These are phyloP conservation scores for Palythoa grandiflora DNA, from an alignment of 92 coral and sea anemone genomes.

Conservation along the genomic window DNA sequence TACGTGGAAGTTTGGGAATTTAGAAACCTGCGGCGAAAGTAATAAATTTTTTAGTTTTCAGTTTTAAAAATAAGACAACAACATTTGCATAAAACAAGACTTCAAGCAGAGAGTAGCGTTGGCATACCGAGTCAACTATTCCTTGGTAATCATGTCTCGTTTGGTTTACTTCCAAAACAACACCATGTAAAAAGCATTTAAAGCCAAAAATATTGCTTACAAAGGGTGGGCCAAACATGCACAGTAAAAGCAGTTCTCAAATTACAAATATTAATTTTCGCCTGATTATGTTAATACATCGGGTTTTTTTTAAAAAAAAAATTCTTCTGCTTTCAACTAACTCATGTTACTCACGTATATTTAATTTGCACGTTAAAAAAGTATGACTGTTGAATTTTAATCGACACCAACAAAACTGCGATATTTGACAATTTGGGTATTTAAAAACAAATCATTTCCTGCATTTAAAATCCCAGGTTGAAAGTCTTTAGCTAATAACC, in stretches of 20 bases:
- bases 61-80: neutral
- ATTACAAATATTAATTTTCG: neutral
- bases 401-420: neutral
- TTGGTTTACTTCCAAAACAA: neutral
- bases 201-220: neutral
- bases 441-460: neutral
- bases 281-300: neutral
- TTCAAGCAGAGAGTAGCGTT: slow-evolving; percentile 7
- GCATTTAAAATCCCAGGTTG: neutral
- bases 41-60: slow-evolving; percentile 5
- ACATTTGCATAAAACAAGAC: slow-evolving; percentile 18
- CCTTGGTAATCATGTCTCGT: neutral
- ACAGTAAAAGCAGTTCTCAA: neutral
- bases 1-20: neutral
- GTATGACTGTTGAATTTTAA: neutral
- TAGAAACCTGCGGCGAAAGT: slow-evolving; percentile 3
- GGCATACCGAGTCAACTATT: neutral
- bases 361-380: neutral
- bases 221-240: neutral
- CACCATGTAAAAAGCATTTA: neutral
- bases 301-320: neutral
- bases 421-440: neutral
- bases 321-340: neutral
- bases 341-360: neutral
- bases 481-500: neutral